Base-by-base conservation (phyloP, 2,797 vertebrate species). In the Micrastur ruficollis region DNA sequence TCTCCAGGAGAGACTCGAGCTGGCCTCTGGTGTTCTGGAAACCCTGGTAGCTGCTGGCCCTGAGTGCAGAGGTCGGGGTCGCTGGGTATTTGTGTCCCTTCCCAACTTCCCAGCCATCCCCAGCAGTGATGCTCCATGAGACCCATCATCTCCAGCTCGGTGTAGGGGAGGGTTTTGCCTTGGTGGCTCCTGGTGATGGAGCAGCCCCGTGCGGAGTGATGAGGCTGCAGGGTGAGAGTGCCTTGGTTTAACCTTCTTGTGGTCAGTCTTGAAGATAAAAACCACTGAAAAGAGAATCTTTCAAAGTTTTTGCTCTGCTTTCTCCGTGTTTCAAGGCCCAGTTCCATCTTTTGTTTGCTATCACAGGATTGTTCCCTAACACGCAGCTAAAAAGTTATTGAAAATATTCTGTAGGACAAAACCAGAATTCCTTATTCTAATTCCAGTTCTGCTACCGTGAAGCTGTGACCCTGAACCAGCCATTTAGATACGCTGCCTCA, bases 91-190 rank as follows among this genome's bases (percentile, higher is more conserved):
- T 38, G 27, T 38, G 49, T 29, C 14, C 13, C 23, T 67, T 49
- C 23, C 53, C 55, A 61, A 16, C n/a, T 22, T 67, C 34, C 42
- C 50, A 59, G 53, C 31, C 19, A 3, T 36, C 15, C n/a, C 47
- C 1, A 1, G 38, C 36, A 46, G 29, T 0, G 3, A 34, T 31
- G 47, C 6, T 32, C 17, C 0, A 1, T 4, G 55, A 61, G 23
- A 67, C 20, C 55, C 27, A 8, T 29, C 27, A 1, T 13, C 59
- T 50, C 23, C 62, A 46, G 62, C 36, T 47, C 1, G 1, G n/a
- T 11, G 14, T 14, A 40, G 47, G 49, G 61, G 2, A 32, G 58
- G 42, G 36, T 53, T 76, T 58, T 76, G 50, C 42, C 46, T 47
- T 61, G 2, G 0, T 27, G 38, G 11, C 23, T 38, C 16, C 62